Evolutionary conservation across 2,888 invertebrate species (phyloP), one percentile per base, ranked within the genome.

Genomic region (Ophioninae sp.): DNA sequence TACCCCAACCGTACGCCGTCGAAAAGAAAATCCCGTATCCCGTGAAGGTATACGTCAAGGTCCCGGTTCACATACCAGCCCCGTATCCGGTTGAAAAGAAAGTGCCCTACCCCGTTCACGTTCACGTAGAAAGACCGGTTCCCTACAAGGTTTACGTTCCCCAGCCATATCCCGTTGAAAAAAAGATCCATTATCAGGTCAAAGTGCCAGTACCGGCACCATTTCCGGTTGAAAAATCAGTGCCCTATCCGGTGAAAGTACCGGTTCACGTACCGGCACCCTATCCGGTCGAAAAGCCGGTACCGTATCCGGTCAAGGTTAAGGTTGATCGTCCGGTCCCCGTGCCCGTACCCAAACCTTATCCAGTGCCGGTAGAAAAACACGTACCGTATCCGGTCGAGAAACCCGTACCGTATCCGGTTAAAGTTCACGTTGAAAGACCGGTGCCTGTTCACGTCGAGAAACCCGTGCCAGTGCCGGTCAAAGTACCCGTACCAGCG

Each of bases 381-480:
- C 95, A 95, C 79, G 96, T 96, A 79, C 96, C 84, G 39, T 89
- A 89, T 63, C 91, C 92, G 0, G 95, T 96, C 0, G 96, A 96
- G 88, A 96, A 87, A 65, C 79, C 85, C 0, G 89, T 90, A 5
- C 91, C 90, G 0, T 91, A 91, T 37, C 91, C 92, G 0, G 91
- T 91, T 13, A 92, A 92, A 86, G 92, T 92, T 3, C 90, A 89
- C 61, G 91, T 92, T 0, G 91, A 96, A 67, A 94, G 95, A 89
- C 96, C 95, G 63, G 94, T 96, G 6, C 96, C 96, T 8, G 96
- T 96, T 20, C 96, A 96, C 84, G 96, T 97, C 2, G 96, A 96
- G 85, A 96, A 96, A 91, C 96, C 96, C 59, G 96, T 96, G 86
- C 97, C 97, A 41, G 95, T 95, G 88, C 94, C 94, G 71, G 96